Base-by-base conservation (phyloP, 1,140 invertebrate species). In the Drosophila tsacasi region DNA sequence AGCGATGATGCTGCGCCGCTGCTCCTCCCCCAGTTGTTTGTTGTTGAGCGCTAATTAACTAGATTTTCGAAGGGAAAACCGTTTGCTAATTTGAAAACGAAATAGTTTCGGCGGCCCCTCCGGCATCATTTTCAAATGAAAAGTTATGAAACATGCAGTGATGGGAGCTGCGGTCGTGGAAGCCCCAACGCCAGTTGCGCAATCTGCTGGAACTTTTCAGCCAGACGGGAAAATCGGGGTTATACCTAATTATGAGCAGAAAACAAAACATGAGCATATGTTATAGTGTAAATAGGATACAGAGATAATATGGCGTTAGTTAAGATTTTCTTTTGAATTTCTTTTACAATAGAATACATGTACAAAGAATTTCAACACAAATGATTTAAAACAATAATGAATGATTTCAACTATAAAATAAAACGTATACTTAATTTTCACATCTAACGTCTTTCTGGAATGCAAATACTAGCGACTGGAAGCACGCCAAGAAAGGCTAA, bases 21-120 rank as follows among this genome's bases (percentile, higher is more conserved):
- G 49, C 62, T 77, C 19, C 57, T 25, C 64, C 39, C 65, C 64
- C 21, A 63, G 58, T 82, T 82, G 74, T 81, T 69, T 71, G 76
- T 58, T 78, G 73, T 68, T 68, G 39, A 27, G 55, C 52, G 59
- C 79, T 85, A 85, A 85, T 85, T 85, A 82, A 85, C 83, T 81
- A 50, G 55, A 85, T 76, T 86, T 85, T 81, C 69, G 49, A 76
- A 52, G 74, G 55, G 49, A 54, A 79, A 81, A 66, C 64, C 61
- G 75, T 79, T 85, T 59, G 79, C 79, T 81, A 85, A 81, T 81
- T 85, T 76, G 62, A 79, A 85, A 81, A 74, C 71, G 62, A 72
- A 84, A 80, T 81, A 81, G 49, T 73, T 76, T 61, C 59, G 44
- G 21, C 19, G 32, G 46, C 39, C 76, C 76, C 65, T 71, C 25